Percentiles rank a stretch among this genome's conserved stretches.
These are phyloP conservation scores for Tragelaphus oryx DNA, from an alignment of 2,797 vertebrate species.

Conservation along the genomic window DNA sequence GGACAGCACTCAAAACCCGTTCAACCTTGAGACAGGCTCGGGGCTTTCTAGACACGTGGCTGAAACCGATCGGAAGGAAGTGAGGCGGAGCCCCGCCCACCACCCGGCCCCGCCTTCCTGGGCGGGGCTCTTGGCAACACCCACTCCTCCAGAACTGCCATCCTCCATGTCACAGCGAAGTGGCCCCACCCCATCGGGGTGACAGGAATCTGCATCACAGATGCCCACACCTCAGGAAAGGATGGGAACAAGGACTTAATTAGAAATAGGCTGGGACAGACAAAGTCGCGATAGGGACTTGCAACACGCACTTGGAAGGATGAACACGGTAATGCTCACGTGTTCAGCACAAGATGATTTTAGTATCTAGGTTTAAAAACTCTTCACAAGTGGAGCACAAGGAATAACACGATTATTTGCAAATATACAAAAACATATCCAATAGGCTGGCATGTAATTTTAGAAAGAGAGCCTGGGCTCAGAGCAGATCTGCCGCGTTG, in stretches of 20 bases:
- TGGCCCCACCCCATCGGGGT: fast-evolving
- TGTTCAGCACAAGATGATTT: neutral
- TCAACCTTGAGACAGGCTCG: neutral
- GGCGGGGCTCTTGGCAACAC: neutral
- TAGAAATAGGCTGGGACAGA: fast-evolving
- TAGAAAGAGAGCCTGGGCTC: neutral
- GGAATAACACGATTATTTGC: neutral
- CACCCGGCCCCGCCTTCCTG: neutral
- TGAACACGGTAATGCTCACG: fast-evolving
- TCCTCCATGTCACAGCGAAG: fast-evolving
- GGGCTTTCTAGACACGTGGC: neutral
- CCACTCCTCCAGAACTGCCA: no score
- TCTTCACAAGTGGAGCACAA: fast-evolving
- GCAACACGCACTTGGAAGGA: neutral
- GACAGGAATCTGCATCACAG: neutral
- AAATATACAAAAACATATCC: neutral
- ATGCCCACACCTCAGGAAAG: neutral
- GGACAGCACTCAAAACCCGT: neutral
- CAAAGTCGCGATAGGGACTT: fast-evolving
- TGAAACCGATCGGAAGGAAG: neutral
- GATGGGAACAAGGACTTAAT: neutral
- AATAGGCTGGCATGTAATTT: fast-evolving
- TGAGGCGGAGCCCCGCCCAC: neutral
- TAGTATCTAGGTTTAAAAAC: neutral
- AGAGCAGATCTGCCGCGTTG: fast-evolving